phyloP scores from a whole-genome alignment of 2,888 invertebrate genomes.

The Cerastoderma edule region DNA sequence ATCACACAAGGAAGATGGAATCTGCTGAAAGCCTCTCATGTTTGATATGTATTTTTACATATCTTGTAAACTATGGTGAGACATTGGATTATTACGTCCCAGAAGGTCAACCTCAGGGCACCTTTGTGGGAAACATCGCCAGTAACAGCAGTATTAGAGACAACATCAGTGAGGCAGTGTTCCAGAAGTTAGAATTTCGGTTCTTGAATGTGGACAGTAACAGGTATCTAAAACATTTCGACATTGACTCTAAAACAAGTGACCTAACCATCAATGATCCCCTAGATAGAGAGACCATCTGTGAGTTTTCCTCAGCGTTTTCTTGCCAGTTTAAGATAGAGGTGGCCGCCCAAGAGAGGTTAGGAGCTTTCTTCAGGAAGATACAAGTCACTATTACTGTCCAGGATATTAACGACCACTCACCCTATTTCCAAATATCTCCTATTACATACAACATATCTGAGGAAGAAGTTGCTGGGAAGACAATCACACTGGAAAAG shows the following conservation, averaged over 20 bases:
- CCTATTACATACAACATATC: conserved; percentile 60
- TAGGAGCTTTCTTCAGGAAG: conserved; percentile 70
- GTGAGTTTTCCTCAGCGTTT: conserved; percentile 61
- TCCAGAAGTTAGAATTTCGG: conserved; percentile 53
- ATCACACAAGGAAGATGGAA: conserved; percentile 56
- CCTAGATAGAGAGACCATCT: conserved; percentile 72
- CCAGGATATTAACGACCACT: conserved; percentile 79
- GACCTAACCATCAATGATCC: conserved; percentile 44
- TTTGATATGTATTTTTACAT: conserved; percentile 58
- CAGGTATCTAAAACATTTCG: conserved; percentile 42
- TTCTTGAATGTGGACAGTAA: conserved; percentile 57
- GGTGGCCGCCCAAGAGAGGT: conserved; percentile 69
- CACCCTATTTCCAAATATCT: conserved; percentile 71
- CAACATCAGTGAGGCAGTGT: conserved; percentile 45
- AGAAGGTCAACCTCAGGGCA: conserved; percentile 59
- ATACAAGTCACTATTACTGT: conserved; percentile 73
- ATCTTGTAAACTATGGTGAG: conserved; percentile 52
- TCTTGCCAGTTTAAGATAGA: conserved; percentile 67
- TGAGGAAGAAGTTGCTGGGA: conserved; percentile 69
- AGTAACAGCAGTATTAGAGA: conserved; percentile 55
- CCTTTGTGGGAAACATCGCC: conserved; percentile 66
- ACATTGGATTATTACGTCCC: conserved; percentile 54
- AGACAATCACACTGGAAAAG: conserved; percentile 60
- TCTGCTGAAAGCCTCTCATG: conserved; percentile 59
- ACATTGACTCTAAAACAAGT: conserved; percentile 48